Conservation (phyloP, 2,797 vertebrate species). For the Geotrypetes seraphini region DNA sequence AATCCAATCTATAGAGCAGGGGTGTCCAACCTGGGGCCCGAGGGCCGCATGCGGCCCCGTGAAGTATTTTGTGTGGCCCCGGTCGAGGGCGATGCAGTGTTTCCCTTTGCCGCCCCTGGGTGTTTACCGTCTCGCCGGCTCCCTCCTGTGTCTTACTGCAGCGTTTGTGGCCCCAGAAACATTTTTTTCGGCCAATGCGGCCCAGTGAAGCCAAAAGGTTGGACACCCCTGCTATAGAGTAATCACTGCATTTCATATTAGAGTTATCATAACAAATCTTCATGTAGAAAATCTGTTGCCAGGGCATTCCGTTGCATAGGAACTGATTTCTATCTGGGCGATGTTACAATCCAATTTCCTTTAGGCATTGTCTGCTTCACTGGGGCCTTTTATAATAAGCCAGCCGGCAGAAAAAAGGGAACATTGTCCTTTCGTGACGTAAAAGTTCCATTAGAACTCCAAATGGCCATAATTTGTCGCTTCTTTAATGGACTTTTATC, state of each 20-base stretch:
- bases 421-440: conserved; percentile 34
- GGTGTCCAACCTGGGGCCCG: no score
- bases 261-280: conserved; percentile 19
- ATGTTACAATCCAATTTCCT: conserved; percentile 41
- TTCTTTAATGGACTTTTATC: conserved; percentile 52
- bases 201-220: no score
- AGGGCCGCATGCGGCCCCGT: no score
- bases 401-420: conserved; percentile 19
- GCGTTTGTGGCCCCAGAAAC: no score
- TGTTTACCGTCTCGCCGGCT: no score
- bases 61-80: no score
- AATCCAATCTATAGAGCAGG: no score
- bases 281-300: conserved; percentile 26
- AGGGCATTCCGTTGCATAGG: conserved; percentile 25
- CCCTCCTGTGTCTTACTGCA: no score
- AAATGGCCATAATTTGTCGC: conserved; percentile 21
- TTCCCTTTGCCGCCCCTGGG: no score
- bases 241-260: conserved; percentile 22
- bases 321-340: conserved; percentile 29
- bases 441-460: conserved; percentile 47
- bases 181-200: no score
- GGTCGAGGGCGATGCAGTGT: no score
- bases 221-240: no score
- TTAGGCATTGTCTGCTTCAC: conserved; percentile 12
- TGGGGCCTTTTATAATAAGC: conserved; percentile 21